Evolutionary conservation across 2,888 invertebrate genomes (phyloP).

Genomic region (Cantharis flavilabris): DNA sequence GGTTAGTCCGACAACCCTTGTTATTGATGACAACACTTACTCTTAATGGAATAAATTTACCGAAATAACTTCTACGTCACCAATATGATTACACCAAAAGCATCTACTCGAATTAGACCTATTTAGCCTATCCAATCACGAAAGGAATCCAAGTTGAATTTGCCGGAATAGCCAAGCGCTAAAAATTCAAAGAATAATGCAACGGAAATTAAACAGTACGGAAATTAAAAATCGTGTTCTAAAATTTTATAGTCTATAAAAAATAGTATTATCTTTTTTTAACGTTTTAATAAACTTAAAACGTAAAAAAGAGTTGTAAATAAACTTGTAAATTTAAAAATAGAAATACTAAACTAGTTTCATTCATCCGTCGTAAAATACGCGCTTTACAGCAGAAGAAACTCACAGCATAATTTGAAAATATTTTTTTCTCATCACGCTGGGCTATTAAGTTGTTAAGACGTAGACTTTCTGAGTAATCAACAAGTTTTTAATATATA

Average conservation of each 20-base stretch:
- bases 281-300: background rate
- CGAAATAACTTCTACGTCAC: background rate
- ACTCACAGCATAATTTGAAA: background rate
- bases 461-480: background rate
- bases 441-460: background rate
- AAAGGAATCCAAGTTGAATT: background rate
- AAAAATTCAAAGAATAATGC: background rate
- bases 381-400: background rate
- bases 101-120: background rate
- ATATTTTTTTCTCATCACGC: background rate
- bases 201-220: background rate
- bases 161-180: background rate
- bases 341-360: background rate
- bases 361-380: background rate
- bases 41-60: background rate
- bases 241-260: background rate
- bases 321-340: background rate
- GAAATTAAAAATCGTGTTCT: background rate
- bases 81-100: background rate
- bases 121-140: background rate
- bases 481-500: too few species aligned
- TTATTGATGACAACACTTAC: background rate
- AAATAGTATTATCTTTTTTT: background rate
- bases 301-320: background rate
- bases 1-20: background rate